Percentiles rank a stretch among this genome's conserved stretches.
phyloP scores from a whole-genome alignment of 2,888 invertebrate species.

The Lumbricus terrestris region DNA sequence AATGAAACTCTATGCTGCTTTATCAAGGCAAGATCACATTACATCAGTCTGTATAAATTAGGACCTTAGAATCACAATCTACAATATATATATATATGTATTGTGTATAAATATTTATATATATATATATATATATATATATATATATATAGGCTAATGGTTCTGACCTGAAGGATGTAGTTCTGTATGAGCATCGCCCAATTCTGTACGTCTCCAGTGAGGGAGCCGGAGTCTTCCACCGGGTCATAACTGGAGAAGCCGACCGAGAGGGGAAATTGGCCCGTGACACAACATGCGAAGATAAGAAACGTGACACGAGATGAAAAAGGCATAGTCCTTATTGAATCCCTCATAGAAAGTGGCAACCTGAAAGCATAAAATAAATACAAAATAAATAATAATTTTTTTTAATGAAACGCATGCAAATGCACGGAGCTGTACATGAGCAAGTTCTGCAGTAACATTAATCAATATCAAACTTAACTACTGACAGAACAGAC shows the following conservation, averaged over 20 bases:
- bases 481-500: too few species aligned
- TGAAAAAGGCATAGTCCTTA: neutral
- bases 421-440: too few species aligned
- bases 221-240: constrained; percentile 32
- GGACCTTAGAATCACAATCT: too few species aligned
- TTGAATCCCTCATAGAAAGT: neutral
- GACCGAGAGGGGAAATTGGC: neutral
- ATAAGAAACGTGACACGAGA: neutral
- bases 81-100: too few species aligned
- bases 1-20: neutral
- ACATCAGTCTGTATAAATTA: too few species aligned
- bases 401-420: neutral
- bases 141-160: too few species aligned
- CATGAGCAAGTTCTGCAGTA: too few species aligned
- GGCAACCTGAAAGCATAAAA: neutral
- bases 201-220: constrained; percentile 60
- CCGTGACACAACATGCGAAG: neutral
- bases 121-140: too few species aligned
- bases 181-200: constrained; percentile 61
- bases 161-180: constrained; percentile 57
- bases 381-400: neutral
- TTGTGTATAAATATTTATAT: too few species aligned
- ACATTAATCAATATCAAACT: too few species aligned
- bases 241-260: neutral
- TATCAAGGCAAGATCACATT: neutral